A percentile compares a stretch with the other conserved stretches of the same genome.
phyloP scores from a whole-genome alignment of 2,797 vertebrate species.

The Neopelma chrysocephalum region DNA sequence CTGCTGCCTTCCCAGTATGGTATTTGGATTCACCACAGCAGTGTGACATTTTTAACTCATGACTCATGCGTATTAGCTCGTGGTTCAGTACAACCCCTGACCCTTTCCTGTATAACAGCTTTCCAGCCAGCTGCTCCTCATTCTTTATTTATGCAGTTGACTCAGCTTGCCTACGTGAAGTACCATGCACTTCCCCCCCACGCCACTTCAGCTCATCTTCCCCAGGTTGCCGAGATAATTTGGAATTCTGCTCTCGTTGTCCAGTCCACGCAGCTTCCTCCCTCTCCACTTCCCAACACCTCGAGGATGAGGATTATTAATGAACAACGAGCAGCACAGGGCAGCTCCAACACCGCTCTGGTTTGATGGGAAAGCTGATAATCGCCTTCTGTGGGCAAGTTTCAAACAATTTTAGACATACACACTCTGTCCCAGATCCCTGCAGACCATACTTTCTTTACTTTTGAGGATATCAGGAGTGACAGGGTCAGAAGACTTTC shows the following conservation, averaged over 20 bases:
- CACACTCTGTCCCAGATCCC: not conserved
- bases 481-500: not conserved
- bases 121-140: constrained; percentile 50
- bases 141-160: constrained; percentile 53
- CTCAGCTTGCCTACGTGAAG: constrained; percentile 23
- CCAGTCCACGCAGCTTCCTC: not conserved
- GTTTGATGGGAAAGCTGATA: not conserved
- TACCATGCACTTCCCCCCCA: not conserved
- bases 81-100: constrained; percentile 35
- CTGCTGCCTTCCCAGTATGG: not conserved
- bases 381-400: not conserved
- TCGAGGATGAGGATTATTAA: not conserved
- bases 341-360: not conserved
- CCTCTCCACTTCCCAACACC: not conserved
- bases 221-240: not conserved
- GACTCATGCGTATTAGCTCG: constrained; percentile 6
- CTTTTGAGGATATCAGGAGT: not conserved
- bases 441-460: not conserved
- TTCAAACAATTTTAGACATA: not conserved
- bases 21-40: constrained; percentile 15
- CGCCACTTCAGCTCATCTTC: not conserved
- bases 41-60: constrained; percentile 48
- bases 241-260: not conserved
- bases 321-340: not conserved
- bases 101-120: constrained; percentile 42